These are phyloP conservation scores for Proterorhinus semilunaris DNA, from an alignment of 2,113 vertebrate genomes.

Conservation along the genomic window DNA sequence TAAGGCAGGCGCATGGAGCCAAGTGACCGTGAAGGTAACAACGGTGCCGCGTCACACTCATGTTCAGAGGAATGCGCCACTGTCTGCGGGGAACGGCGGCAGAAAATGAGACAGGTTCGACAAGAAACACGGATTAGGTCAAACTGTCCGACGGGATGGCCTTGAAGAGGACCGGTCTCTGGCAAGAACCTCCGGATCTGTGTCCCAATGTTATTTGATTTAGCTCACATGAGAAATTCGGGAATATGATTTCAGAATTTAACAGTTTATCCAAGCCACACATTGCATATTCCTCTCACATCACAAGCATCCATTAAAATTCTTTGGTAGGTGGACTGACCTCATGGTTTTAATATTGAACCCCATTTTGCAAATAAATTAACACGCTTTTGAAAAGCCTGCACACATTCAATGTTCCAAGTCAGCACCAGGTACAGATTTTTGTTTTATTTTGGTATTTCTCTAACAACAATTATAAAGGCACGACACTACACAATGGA, in stretches of 20 bases:
- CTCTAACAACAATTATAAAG: not conserved
- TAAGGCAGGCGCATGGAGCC: conserved; percentile 48
- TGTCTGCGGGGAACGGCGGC: not conserved
- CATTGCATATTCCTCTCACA: no score
- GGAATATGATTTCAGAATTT: no score
- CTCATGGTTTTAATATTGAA: no score
- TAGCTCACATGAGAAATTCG: no score
- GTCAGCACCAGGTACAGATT: not conserved
- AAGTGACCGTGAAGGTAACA: conserved; percentile 64
- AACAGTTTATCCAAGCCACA: no score
- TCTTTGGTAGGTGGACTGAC: not conserved
- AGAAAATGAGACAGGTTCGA: not conserved
- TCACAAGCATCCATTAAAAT: not conserved
- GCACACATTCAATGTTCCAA: not conserved
- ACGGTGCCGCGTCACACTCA: conserved; percentile 30
- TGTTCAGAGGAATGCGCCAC: conserved; percentile 15
- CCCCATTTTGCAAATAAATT: not conserved
- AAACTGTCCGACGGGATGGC: not conserved
- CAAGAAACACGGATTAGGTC: not conserved
- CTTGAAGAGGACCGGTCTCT: no score
- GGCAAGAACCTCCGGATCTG: no score
- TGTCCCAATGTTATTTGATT: no score
- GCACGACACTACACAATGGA: no score
- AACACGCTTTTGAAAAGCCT: not conserved
- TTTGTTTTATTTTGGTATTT: not conserved